Evolutionary conservation across 1,140 invertebrate genomes (phyloP), one percentile per base, ranked within the genome.

Genomic region (Drosophila pachea): DNA sequence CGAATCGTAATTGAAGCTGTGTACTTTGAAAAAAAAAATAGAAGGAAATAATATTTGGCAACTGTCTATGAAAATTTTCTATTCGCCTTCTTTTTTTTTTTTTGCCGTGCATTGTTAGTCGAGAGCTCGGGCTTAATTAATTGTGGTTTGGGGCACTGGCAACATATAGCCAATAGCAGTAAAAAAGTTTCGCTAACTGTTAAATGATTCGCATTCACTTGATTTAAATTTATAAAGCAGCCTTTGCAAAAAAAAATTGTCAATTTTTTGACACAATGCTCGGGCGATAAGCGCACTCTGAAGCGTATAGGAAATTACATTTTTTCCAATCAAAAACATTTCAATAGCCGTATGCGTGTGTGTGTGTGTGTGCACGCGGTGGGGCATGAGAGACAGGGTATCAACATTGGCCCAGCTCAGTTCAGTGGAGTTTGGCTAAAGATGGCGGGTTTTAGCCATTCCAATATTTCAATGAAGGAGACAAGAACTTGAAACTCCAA

Each of bases 251-350:
- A 73, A 74, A 76, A 76, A 78, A 72, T 65, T 59, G 69, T 8
- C 69, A 61, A 79, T 76, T 81, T 77, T 77, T 71, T 78, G 68
- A 73, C 73, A 84, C 79, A 84, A 84, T 84, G 65, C 76, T 40
- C 36, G 31, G 45, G 50, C 76, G 79, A 84, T 84, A 84, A 84
- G 81, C 76, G 74, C 70, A 66, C 67, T 74, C 66, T 73, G 78
- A 78, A 79, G 72, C 84, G 84, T 87, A 87, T 87, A 87, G 84
- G 84, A 87, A 87, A 87, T 87, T 87, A 87, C 72, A 87, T 87
- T 87, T 87, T 87, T 87, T 87, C 84, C 84, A 87, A 87, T 87
- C 84, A 87, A 87, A 77, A 87, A 81, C 79, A 84, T 87, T 87
- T 87, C 78, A 87, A 87, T 81, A 63, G 76, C 71, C 72, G 74